Evolutionary conservation across 2,797 vertebrate species (phyloP).

Genomic region (Xenopus petersii): DNA sequence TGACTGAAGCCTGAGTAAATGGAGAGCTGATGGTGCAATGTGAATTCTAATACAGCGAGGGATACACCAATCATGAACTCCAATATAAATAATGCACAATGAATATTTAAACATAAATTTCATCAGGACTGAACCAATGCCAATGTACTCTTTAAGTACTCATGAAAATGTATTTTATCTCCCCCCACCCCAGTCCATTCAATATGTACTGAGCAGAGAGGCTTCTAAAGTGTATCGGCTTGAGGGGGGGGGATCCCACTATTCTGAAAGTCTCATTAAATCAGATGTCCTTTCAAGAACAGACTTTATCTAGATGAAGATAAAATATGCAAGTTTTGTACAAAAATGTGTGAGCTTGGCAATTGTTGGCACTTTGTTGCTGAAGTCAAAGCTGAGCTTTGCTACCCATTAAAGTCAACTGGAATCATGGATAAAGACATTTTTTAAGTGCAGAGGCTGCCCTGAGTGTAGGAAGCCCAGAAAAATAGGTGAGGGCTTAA

Average conservation of each 20-base stretch:
- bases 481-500: too few species aligned
- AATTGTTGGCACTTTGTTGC: too few species aligned
- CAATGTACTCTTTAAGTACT: conserved; percentile 33
- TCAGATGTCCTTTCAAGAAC: not conserved
- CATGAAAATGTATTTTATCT: conserved; percentile 34
- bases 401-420: too few species aligned
- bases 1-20: conserved; percentile 58
- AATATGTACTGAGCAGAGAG: not conserved
- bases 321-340: too few species aligned
- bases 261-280: not conserved
- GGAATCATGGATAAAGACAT: too few species aligned
- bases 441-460: too few species aligned
- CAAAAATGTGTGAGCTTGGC: too few species aligned
- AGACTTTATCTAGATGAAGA: too few species aligned
- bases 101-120: conserved; percentile 47
- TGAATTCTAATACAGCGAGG: conserved; percentile 59
- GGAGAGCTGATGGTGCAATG: conserved; percentile 61
- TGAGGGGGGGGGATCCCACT: conserved; percentile 5
- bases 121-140: conserved; percentile 23
- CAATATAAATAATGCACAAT: conserved; percentile 52
- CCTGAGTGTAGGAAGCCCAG: too few species aligned
- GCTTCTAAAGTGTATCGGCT: conserved; percentile 19
- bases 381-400: too few species aligned
- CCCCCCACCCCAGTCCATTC: conserved; percentile 7
- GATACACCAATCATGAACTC: conserved; percentile 57